A percentile compares a stretch with the other conserved stretches of the same genome.
These are phyloP conservation scores for Percopsis transmontana DNA, from an alignment of 2,113 vertebrate genomes.

Conservation along the genomic window DNA sequence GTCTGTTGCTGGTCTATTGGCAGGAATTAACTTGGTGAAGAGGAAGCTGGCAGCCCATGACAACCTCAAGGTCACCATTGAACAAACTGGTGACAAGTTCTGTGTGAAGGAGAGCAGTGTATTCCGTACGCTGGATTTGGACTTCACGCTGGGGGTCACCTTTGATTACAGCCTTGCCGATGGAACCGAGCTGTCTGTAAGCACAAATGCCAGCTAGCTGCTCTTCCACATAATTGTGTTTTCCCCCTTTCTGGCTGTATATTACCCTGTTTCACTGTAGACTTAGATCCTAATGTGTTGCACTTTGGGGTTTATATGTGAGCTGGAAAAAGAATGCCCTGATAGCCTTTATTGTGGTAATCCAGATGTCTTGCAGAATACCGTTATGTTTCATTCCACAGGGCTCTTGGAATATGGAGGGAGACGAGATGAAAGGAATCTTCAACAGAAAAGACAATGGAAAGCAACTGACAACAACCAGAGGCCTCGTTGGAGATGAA, in stretches of 20 bases:
- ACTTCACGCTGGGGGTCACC: slow-evolving; percentile 85
- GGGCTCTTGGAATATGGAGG: slow-evolving; percentile 86
- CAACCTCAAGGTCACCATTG: slow-evolving; percentile 86
- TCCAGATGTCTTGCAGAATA: background rate
- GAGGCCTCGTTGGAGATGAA: slow-evolving; percentile 80
- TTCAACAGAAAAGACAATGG: slow-evolving; percentile 90
- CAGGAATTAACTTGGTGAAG: slow-evolving; percentile 89
- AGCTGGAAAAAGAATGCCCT: background rate
- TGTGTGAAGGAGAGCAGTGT: slow-evolving; percentile 85
- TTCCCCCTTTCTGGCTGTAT: too few relatives aligned
- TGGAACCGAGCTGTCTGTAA: slow-evolving; percentile 88
- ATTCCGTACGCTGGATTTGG: slow-evolving; percentile 84
- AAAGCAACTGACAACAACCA: slow-evolving; percentile 80
- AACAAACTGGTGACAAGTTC: slow-evolving; percentile 87
- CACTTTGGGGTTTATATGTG: background rate
- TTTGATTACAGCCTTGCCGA: slow-evolving; percentile 90
- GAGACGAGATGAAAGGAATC: slow-evolving; percentile 76
- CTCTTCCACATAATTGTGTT: too few relatives aligned
- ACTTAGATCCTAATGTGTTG: slow-evolving; percentile 14
- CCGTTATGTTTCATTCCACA: slow-evolving; percentile 43
- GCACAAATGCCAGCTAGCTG: slow-evolving; percentile 23
- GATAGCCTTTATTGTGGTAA: background rate
- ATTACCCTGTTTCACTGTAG: background rate
- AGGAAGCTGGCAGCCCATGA: slow-evolving; percentile 91
- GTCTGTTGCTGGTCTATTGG: slow-evolving; percentile 33